Evolutionary conservation across 2,888 invertebrate genomes (phyloP), one percentile per base, ranked within the genome.

Genomic region (Pantelozetes paolii): DNA sequence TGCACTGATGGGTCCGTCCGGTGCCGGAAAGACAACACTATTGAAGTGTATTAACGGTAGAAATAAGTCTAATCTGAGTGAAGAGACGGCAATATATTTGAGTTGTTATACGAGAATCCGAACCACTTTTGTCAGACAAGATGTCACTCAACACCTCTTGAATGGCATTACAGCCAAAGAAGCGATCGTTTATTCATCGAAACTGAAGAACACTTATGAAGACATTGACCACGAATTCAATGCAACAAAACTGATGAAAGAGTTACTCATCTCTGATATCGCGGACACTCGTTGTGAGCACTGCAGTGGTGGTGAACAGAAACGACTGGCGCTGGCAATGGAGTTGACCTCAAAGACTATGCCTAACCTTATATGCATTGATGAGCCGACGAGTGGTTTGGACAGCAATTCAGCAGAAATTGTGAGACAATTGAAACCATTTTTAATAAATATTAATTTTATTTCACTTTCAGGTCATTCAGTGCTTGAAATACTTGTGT

Each of bases 381-480:
- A 64, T 36, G 64, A 64, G 20, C 64, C 64, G n/a, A 64, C 64
- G 15, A 36, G 36, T 64, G 64, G 64, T 36, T 30, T 64, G 36
- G 64, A 64, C 40, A 67, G 67, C 23, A 40, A 67, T 67, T 20
- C 42, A 0, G 40, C 67, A 2, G 20, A 67, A 67, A 42, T 64
- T 36, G 64, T 64, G 2, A 59, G 59, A 5, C 28, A 15, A 2
- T 45, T 15, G n/a, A n/a, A n/a, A n/a, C n/a, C n/a, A n/a, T n/a
- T n/a, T n/a, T n/a, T 45, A 18, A 45, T 11, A 15, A 18, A 15
- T 13, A 45, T 45, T 11, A 45, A 15, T 9, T 36, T 36, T 36
- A 36, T 8, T 36, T 36, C 36, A 5, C 36, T 36, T 67, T 40
- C 45, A 69, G 69, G 45, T 69, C 11, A 69, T 69, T 9, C 15